Conservation (phyloP, 2,113 vertebrate genomes). For the Pipra filicauda region DNA sequence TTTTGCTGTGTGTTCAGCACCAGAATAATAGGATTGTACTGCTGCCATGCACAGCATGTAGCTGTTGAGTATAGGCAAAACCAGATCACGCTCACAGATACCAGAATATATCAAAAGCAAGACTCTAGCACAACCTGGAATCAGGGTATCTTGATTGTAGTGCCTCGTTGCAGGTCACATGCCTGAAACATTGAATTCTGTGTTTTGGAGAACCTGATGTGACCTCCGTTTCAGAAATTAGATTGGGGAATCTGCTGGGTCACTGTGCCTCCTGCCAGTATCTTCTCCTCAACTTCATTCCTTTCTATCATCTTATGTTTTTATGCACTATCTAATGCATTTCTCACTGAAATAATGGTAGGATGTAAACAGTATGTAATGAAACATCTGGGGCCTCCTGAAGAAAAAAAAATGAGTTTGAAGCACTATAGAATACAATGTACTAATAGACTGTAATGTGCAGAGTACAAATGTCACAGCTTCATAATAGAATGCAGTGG, state of each 20-base stretch:
- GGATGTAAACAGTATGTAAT: neutral
- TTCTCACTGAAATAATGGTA: neutral
- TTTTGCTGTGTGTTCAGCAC: neutral
- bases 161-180: neutral
- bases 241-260: accelerated
- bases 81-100: neutral
- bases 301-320: neutral
- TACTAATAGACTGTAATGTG: neutral
- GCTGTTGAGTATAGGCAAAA: neutral
- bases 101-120: neutral
- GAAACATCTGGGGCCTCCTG: neutral
- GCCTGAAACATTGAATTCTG: neutral
- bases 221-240: neutral
- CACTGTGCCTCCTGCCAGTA: neutral
- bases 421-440: neutral
- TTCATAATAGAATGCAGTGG: neutral
- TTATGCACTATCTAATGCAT: neutral
- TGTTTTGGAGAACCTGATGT: neutral
- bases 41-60: accelerated
- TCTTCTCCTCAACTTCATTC: neutral
- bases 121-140: neutral
- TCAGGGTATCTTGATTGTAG: neutral
- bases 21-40: neutral
- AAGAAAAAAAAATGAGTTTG: neutral
- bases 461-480: accelerated